These are phyloP conservation scores for Phenacoccus solenopsis DNA, from an alignment of 1,140 invertebrate genomes.

Conservation along the genomic window DNA sequence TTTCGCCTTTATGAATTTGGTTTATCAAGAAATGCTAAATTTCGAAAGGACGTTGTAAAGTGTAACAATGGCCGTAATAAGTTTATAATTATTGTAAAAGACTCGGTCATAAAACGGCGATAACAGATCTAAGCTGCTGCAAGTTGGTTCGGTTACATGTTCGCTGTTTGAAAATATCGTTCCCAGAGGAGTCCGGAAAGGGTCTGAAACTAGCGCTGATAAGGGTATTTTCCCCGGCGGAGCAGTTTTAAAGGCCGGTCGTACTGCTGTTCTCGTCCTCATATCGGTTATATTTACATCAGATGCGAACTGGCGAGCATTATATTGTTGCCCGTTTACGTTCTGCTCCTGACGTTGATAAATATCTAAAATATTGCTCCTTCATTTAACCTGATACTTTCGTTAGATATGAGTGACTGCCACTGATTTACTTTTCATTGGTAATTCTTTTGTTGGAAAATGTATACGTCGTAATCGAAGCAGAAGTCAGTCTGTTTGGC, in stretches of 20 bases:
- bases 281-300: slow-evolving; percentile 14
- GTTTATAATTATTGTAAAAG: slow-evolving; percentile 18
- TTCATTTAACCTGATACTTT: slow-evolving; percentile 18
- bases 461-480: neutral
- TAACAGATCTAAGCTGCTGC: slow-evolving; percentile 16
- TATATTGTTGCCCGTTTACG: slow-evolving; percentile 15
- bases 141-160: slow-evolving; percentile 15
- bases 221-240: slow-evolving; percentile 16
- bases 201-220: slow-evolving; percentile 11
- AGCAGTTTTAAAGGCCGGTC: slow-evolving; percentile 11
- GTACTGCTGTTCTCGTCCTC: slow-evolving; percentile 11
- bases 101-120: slow-evolving; percentile 16
- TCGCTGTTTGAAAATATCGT: slow-evolving; percentile 15
- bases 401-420: slow-evolving; percentile 12
- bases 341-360: slow-evolving; percentile 16
- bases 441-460: neutral
- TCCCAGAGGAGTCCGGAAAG: slow-evolving; percentile 11
- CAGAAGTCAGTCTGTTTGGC: neutral
- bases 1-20: neutral
- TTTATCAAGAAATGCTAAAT: neutral
- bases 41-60: neutral
- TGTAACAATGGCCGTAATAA: slow-evolving; percentile 14
- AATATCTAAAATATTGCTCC: slow-evolving; percentile 18
- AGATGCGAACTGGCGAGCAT: slow-evolving; percentile 1
- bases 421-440: slow-evolving; percentile 15